A percentile compares a stretch with the other conserved stretches of the same genome.
phyloP scores from a whole-genome alignment of 2,888 invertebrate species.

The Volucella inflata region DNA sequence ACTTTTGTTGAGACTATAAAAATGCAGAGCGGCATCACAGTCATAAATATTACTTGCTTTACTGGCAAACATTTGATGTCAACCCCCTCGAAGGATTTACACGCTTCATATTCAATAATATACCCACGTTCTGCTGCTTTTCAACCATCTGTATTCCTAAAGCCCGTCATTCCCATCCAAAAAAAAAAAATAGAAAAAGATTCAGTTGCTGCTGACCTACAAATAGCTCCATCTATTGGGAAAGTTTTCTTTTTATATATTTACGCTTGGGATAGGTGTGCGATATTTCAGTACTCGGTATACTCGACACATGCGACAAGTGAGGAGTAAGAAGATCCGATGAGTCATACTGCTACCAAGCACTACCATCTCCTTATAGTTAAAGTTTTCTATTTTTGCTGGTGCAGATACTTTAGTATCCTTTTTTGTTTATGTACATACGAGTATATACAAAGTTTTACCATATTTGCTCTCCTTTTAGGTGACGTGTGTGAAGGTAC shows the following conservation, averaged over 20 bases:
- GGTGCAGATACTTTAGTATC: conserved; percentile 56
- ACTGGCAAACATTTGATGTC: conserved; percentile 28
- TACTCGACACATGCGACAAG: no score
- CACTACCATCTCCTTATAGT: not conserved
- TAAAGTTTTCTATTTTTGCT: conserved; percentile 19
- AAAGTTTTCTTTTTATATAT: conserved; percentile 27
- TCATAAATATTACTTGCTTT: conserved; percentile 58
- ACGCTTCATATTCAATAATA: conserved; percentile 67
- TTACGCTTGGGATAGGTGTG: conserved; percentile 60
- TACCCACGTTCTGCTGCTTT: not conserved
- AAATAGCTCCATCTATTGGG: conserved; percentile 69
- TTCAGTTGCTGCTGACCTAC: conserved; percentile 72
- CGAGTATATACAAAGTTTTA: conserved; percentile 5
- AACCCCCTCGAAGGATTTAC: conserved; percentile 52
- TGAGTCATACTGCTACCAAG: conserved; percentile 54
- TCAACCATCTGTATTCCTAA: not conserved
- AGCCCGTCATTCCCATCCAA: not conserved
- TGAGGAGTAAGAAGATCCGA: not conserved
- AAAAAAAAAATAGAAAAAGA: conserved; percentile 37
- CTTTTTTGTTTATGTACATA: conserved; percentile 34
- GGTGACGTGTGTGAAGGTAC: not conserved
- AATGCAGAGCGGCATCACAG: conserved; percentile 58
- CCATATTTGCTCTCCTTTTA: conserved; percentile 34
- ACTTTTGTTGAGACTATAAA: conserved; percentile 47
- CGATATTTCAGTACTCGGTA: no score